phyloP scores from a whole-genome alignment of 2,888 invertebrate species.

The Lithophane ornitopus region DNA sequence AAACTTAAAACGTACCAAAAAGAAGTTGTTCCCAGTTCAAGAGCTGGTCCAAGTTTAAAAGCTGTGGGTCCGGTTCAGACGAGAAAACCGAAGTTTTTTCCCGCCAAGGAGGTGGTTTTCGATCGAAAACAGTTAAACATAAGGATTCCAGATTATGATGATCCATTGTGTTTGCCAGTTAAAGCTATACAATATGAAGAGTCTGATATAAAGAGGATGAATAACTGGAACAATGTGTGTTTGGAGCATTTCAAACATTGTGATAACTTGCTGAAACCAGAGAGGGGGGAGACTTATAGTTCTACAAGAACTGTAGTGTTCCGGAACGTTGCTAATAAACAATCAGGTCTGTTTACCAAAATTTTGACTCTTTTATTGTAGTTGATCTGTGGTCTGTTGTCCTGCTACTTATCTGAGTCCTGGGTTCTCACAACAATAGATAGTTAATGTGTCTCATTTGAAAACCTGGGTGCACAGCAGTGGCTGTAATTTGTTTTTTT shows the following conservation, averaged over 20 bases:
- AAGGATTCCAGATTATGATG: slow-evolving; percentile 84
- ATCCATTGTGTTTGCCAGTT: slow-evolving; percentile 85
- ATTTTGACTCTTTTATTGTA: background rate
- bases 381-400: background rate
- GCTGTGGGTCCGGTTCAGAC: background rate
- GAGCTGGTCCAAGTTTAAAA: slow-evolving; percentile 20
- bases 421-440: background rate
- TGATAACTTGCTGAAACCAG: slow-evolving; percentile 75
- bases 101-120: slow-evolving; percentile 53
- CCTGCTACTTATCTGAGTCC: background rate
- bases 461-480: background rate
- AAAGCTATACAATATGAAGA: slow-evolving; percentile 74
- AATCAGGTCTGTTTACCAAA: slow-evolving; percentile 71
- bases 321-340: slow-evolving; percentile 78
- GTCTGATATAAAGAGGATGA: slow-evolving; percentile 75
- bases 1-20: slow-evolving; percentile 61
- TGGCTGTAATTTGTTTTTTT: background rate
- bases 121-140: slow-evolving; percentile 75
- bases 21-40: slow-evolving; percentile 43
- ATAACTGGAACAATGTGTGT: slow-evolving; percentile 84
- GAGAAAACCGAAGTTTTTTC: slow-evolving; percentile 35
- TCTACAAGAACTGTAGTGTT: slow-evolving; percentile 80
- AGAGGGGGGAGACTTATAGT: slow-evolving; percentile 72
- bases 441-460: background rate
- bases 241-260: slow-evolving; percentile 80